These are phyloP conservation scores for Ceratitis capitata DNA, from an alignment of 1,140 invertebrate genomes.

Conservation along the genomic window DNA sequence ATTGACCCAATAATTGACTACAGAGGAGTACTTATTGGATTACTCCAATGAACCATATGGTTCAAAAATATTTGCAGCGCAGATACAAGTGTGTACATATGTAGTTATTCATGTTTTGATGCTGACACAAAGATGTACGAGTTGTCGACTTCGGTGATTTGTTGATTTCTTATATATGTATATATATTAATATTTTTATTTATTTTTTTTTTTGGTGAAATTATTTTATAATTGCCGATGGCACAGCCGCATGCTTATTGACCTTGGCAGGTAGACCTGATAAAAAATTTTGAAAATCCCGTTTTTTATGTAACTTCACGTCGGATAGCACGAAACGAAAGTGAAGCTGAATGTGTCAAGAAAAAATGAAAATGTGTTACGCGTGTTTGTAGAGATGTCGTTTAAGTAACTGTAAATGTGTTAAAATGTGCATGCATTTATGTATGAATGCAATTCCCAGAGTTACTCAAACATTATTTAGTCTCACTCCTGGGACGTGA, in stretches of 20 bases:
- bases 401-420: neutral
- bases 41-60: too few species aligned
- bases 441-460: neutral
- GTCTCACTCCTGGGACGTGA: neutral
- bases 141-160: neutral
- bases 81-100: neutral
- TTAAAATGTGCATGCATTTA: neutral
- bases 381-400: neutral
- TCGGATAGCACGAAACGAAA: neutral
- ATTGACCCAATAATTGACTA: too few species aligned
- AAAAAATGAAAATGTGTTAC: conserved; percentile 3
- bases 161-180: conserved; percentile 10
- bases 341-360: conserved; percentile 6
- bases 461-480: neutral
- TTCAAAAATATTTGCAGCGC: too few species aligned
- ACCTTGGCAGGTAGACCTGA: neutral
- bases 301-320: conserved; percentile 12
- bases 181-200: too few species aligned
- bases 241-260: conserved; percentile 25
- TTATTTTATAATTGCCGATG: conserved; percentile 8
- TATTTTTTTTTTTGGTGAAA: conserved; percentile 36
- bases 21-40: too few species aligned
- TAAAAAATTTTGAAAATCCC: neutral
- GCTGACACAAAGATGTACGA: neutral
- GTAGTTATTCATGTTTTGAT: neutral